Conservation (phyloP, 1,140 invertebrate genomes). For the Drosophila repletoides region DNA sequence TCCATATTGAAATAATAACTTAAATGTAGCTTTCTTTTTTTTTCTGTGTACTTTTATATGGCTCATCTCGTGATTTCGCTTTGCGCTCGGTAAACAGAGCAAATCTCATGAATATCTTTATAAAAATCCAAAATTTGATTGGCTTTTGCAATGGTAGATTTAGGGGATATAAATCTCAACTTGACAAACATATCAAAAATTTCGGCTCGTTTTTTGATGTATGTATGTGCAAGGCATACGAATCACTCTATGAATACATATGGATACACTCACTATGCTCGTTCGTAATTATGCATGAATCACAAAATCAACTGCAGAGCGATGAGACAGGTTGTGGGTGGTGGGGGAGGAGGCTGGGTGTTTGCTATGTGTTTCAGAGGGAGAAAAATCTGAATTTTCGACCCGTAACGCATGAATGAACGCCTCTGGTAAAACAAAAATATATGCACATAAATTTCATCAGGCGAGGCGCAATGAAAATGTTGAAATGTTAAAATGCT, state of each 20-base stretch:
- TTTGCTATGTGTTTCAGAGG: no score
- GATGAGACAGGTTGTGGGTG: background rate
- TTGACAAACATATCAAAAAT: slow-evolving; percentile 26
- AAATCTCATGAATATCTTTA: background rate
- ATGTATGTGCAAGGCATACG: slow-evolving; percentile 46
- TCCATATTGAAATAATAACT: background rate
- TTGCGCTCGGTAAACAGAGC: background rate
- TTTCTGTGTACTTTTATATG: no score
- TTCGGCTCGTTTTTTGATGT: slow-evolving; percentile 15
- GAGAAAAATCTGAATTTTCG: slow-evolving; percentile 29
- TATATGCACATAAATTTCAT: slow-evolving; percentile 74
- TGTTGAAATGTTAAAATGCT: slow-evolving; percentile 78
- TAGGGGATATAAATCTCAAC: background rate
- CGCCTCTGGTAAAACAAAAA: slow-evolving; percentile 34
- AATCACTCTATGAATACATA: slow-evolving; percentile 52
- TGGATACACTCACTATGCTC: slow-evolving; percentile 28
- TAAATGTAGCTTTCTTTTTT: no score
- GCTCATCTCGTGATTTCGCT: no score
- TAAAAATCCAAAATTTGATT: background rate
- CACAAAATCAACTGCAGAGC: slow-evolving; percentile 61
- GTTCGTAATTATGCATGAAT: slow-evolving; percentile 72
- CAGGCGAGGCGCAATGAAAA: slow-evolving; percentile 68
- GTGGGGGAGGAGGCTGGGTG: background rate
- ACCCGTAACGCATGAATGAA: slow-evolving; percentile 71
- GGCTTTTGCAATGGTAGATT: background rate